Evolutionary conservation across 2,113 vertebrate species (phyloP).

Genomic region (Sapajus apella): DNA sequence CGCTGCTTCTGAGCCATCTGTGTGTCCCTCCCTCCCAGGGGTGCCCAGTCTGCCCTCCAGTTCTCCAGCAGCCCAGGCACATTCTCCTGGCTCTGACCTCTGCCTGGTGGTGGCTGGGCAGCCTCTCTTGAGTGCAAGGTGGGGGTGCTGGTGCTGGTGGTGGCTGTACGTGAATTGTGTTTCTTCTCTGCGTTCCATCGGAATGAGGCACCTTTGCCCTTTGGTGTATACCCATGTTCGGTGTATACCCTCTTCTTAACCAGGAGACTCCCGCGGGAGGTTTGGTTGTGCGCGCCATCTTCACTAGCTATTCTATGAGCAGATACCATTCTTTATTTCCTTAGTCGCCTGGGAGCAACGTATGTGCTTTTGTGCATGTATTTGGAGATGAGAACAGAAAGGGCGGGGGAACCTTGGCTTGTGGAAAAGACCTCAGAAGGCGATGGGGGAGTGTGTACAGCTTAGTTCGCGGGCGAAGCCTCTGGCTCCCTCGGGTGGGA

Average conservation of each 20-base stretch:
- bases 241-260: not conserved
- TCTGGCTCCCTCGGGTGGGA: no score
- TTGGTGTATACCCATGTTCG: not conserved
- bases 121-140: not conserved
- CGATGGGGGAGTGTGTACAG: accelerated
- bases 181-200: not conserved
- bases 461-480: no score
- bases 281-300: not conserved
- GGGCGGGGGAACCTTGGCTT: no score
- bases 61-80: not conserved
- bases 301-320: no score
- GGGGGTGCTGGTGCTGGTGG: accelerated
- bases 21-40: no score
- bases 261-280: not conserved
- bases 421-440: not conserved
- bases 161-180: not conserved
- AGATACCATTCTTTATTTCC: not conserved
- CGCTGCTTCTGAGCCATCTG: not conserved
- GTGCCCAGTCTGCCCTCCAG: not conserved
- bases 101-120: not conserved
- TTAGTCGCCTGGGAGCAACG: not conserved
- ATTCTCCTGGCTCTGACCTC: no score
- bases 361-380: not conserved
- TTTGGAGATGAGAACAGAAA: not conserved
- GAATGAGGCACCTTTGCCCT: not conserved